Conservation (phyloP, 2,888 invertebrate genomes). For the Oxyscelio sp. region DNA sequence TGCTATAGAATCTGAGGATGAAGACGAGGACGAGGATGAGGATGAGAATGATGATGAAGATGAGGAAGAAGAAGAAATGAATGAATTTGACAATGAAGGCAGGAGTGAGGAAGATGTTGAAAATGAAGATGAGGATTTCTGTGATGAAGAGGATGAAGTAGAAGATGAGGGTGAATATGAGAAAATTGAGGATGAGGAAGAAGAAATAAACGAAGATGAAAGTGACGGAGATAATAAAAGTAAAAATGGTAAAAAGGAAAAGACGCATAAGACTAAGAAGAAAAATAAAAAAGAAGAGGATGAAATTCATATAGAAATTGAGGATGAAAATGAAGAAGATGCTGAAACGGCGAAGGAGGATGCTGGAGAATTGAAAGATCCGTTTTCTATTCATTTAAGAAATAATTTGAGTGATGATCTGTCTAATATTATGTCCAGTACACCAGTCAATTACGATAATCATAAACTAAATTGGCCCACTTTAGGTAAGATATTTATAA, state of each 20-base stretch:
- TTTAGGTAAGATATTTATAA: too few species aligned
- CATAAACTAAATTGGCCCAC: constrained; percentile 90
- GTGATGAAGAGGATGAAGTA: too few species aligned
- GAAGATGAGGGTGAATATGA: too few species aligned
- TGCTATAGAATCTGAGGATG: constrained; percentile 84
- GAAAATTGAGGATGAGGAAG: constrained; percentile 46
- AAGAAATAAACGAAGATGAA: constrained; percentile 1
- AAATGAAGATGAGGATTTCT: too few species aligned
- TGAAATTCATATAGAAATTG: constrained; percentile 62
- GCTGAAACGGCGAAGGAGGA: constrained; percentile 87
- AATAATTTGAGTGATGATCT: constrained; percentile 91
- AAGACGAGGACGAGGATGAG: constrained; percentile 51
- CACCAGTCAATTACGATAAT: constrained; percentile 88
- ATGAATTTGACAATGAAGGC: too few species aligned
- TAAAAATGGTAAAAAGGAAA: constrained; percentile 63
- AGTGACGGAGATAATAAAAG: constrained; percentile 64
- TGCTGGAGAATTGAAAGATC: constrained; percentile 89
- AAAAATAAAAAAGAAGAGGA: constrained; percentile 74
- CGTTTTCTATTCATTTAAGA: constrained; percentile 92
- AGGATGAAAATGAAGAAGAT: constrained; percentile 84
- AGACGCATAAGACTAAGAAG: too few species aligned
- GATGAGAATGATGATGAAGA: constrained; percentile 52
- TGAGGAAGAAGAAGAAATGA: too few species aligned
- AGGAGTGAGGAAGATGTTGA: too few species aligned
- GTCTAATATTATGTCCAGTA: constrained; percentile 90